phyloP scores from a whole-genome alignment of 2,113 vertebrate genomes.

The Apeltes quadracus region DNA sequence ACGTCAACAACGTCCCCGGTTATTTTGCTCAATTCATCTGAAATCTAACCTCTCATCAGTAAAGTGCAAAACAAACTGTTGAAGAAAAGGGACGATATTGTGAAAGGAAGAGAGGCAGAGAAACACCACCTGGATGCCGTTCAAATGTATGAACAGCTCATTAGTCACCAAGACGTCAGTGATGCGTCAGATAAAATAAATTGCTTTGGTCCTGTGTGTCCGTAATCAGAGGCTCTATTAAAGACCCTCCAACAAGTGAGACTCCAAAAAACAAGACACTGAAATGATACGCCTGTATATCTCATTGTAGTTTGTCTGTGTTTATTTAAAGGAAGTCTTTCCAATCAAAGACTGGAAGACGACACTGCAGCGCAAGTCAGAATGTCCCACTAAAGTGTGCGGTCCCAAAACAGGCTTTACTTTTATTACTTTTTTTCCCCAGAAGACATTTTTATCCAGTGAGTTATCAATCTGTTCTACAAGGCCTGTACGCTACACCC shows the following conservation, averaged over 20 bases:
- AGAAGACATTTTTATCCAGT: constrained; percentile 19
- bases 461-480: constrained; percentile 1
- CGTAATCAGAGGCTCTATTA: constrained; percentile 47
- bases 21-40: background rate
- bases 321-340: constrained; percentile 25
- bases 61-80: constrained; percentile 3
- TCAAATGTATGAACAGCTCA: constrained; percentile 51
- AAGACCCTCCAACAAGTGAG: constrained; percentile 31
- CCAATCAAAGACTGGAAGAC: constrained; percentile 32
- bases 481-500: too few species aligned
- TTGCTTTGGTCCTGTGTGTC: constrained; percentile 43
- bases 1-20: too few species aligned
- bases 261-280: constrained; percentile 40
- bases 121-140: constrained; percentile 63
- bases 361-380: constrained; percentile 43
- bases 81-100: background rate
- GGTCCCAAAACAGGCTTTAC: constrained; percentile 9
- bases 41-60: background rate
- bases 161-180: constrained; percentile 68
- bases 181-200: constrained; percentile 48
- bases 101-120: constrained; percentile 19
- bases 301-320: constrained; percentile 35
- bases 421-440: constrained; percentile 15
- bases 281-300: constrained; percentile 41
- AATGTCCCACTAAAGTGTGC: constrained; percentile 5